These are phyloP conservation scores for Brachyalestes nurse DNA, from an alignment of 2,797 vertebrate genomes.

Conservation along the genomic window DNA sequence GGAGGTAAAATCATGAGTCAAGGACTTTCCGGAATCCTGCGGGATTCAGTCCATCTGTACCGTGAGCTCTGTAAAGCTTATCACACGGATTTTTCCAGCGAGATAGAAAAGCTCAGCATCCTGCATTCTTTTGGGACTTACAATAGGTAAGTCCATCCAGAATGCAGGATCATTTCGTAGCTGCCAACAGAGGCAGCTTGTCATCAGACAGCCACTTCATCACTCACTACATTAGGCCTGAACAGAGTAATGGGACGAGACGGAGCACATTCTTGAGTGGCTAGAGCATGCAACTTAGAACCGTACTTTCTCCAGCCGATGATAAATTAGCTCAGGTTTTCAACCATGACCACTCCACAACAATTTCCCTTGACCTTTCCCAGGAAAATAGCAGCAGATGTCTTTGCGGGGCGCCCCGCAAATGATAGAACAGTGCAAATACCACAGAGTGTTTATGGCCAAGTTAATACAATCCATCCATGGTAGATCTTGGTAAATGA, in stretches of 20 bases:
- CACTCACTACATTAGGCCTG: constrained; percentile 32
- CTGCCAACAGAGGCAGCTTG: constrained; percentile 7
- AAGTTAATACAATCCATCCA: constrained; percentile 20
- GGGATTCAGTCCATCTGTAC: constrained; percentile 17
- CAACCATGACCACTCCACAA: constrained; percentile 21
- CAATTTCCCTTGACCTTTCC: constrained; percentile 47
- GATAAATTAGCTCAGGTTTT: constrained; percentile 50
- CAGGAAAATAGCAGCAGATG: constrained; percentile 57
- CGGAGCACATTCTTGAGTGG: constrained; percentile 39
- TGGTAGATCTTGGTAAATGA: background rate
- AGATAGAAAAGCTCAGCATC: background rate
- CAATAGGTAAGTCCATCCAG: constrained; percentile 17
- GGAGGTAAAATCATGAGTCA: constrained; percentile 6
- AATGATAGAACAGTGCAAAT: constrained; percentile 32
- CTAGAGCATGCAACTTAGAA: constrained; percentile 29
- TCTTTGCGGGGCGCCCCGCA: constrained; percentile 35
- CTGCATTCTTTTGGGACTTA: constrained; percentile 1
- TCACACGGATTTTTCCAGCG: constrained; percentile 1
- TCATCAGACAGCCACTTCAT: constrained; percentile 30
- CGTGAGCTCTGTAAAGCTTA: constrained; percentile 10
- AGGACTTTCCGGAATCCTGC: constrained; percentile 2
- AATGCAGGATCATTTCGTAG: constrained; percentile 4
- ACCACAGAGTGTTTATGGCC: background rate
- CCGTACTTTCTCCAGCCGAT: constrained; percentile 21
- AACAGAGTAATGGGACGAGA: constrained; percentile 32